phyloP scores from a whole-genome alignment of 1,140 invertebrate species.

The Bombus consobrinus region DNA sequence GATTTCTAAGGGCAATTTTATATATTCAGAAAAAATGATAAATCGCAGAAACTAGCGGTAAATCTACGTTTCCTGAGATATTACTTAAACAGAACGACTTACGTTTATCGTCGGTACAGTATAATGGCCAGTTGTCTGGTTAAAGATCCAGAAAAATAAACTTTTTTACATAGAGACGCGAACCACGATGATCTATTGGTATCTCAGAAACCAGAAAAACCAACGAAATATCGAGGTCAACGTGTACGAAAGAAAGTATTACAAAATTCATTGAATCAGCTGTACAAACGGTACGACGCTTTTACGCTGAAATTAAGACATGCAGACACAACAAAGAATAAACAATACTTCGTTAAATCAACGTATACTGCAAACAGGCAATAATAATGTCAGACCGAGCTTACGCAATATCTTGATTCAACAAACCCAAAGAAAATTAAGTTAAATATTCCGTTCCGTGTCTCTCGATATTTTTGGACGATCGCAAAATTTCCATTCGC shows the following conservation, averaged over 20 bases:
- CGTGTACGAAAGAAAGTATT: background rate
- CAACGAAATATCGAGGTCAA: background rate
- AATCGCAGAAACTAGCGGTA: background rate
- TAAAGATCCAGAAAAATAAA: conserved; percentile 9
- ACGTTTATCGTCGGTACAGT: background rate
- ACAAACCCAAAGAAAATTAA: background rate
- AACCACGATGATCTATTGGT: background rate
- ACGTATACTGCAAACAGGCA: background rate
- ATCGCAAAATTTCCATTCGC: conserved; percentile 17
- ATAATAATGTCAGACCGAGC: background rate
- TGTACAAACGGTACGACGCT: conserved; percentile 1
- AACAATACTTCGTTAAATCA: background rate
- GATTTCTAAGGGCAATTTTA: too few relatives aligned
- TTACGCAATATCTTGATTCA: conserved; percentile 22
- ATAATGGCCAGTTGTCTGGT: background rate
- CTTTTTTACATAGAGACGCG: background rate
- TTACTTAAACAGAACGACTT: background rate
- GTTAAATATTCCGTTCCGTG: background rate
- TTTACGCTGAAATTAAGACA: conserved; percentile 14
- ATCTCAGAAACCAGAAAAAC: background rate
- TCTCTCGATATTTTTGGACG: background rate
- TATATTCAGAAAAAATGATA: background rate
- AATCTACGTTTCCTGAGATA: background rate
- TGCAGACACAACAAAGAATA: background rate
- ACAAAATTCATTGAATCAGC: conserved; percentile 32